Evolutionary conservation across 2,797 vertebrate species (phyloP), one percentile per base, ranked within the genome.

Genomic region (Knipowitschia caucasica): DNA sequence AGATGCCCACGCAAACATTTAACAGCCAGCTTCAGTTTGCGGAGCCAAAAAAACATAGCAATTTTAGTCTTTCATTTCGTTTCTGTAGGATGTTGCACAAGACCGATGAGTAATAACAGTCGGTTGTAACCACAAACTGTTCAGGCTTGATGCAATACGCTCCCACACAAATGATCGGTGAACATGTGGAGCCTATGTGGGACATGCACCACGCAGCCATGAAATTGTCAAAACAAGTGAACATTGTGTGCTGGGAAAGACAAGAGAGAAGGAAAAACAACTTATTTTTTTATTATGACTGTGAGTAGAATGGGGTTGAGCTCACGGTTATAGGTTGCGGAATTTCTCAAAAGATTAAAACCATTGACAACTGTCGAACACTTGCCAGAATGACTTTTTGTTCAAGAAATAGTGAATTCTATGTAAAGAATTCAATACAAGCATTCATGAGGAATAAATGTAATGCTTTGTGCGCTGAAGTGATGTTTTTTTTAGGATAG

Each of bases 71-170:
- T 11, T 20, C n/a, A 4, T 71, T 69, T 81, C 71, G 64, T 63
- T 80, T 68, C 71, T 73, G 5, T 20, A 84, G 83, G 84, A 89
- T 83, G 79, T 88, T 88, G 84, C 83, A 78, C 86, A 89, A 90
- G 71, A 36, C 46, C 12, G 67, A 82, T 73, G 71, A 83, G 72
- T 80, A 86, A n/a, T n/a, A n/a, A 85, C 69, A 73, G 80, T 67
- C 72, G 56, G 53, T 75, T 80, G 62, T 69, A 78, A 84, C 83
- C 86, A 78, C 87, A 85, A 88, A 87, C 85, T 57, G 80, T 83
- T 87, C 59, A 50, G 63, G 59, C 46, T 77, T 86, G 79, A 78
- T 65, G 80, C 80, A 82, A 84, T 70, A 73, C 61, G 69, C 75
- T 83, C 71, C 70, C 59, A 74, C 60, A 64, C 59, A 77, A 67